phyloP scores from a whole-genome alignment of 2,113 vertebrate species.

The Speoplatyrhinus poulsoni region DNA sequence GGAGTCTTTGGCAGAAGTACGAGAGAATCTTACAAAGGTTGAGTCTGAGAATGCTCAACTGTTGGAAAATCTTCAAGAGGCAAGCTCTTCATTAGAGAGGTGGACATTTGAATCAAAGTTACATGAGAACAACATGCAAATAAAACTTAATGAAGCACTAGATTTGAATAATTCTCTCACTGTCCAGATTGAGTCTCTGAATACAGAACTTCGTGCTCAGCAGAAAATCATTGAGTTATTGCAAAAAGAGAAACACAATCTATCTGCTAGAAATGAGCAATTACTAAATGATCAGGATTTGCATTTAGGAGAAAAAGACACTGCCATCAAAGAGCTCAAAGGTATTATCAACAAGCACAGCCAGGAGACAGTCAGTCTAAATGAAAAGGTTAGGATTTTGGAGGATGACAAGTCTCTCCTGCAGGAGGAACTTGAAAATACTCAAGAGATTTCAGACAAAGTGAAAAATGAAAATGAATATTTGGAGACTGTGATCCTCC shows the following conservation, averaged over 20 bases:
- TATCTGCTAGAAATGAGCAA: constrained; percentile 61
- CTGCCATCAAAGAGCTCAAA: constrained; percentile 66
- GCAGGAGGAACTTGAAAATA: constrained; percentile 86
- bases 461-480: constrained; percentile 86
- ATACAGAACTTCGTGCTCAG: constrained; percentile 72
- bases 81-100: constrained; percentile 67
- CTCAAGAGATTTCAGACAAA: constrained; percentile 81
- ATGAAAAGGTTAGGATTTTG: constrained; percentile 84
- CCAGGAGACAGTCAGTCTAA: constrained; percentile 75
- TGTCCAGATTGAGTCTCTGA: constrained; percentile 69
- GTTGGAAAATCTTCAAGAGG: constrained; percentile 61
- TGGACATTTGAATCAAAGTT: constrained; percentile 68
- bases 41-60: constrained; percentile 73
- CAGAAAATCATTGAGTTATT: constrained; percentile 60
- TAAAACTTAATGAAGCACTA: constrained; percentile 71
- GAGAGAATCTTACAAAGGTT: constrained; percentile 60
- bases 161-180: constrained; percentile 72
- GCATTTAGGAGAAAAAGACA: constrained; percentile 64
- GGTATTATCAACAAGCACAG: constrained; percentile 58
- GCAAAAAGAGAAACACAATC: constrained; percentile 67
- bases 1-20: constrained; percentile 66
- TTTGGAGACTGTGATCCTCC: constrained; percentile 82
- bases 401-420: constrained; percentile 85
- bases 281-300: constrained; percentile 57
- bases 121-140: constrained; percentile 68